A percentile compares a stretch with the other conserved stretches of the same genome.
Conservation (phyloP, 2,888 invertebrate genomes). For the Rotaria socialis region DNA sequence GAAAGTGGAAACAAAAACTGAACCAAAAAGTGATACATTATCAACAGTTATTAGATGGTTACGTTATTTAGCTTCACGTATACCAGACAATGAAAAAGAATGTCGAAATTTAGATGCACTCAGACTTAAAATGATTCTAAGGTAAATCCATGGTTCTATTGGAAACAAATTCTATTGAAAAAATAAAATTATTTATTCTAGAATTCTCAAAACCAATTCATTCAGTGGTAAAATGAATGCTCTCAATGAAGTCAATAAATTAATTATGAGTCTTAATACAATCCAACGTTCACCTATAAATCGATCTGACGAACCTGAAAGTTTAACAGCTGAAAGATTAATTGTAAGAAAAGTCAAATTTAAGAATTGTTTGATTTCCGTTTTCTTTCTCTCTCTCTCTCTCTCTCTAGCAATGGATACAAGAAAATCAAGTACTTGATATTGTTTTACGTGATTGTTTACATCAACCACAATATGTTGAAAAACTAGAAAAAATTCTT, state of each 20-base stretch:
- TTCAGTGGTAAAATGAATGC: slow-evolving; percentile 99
- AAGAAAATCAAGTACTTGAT: slow-evolving; percentile 86
- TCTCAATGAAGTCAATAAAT: slow-evolving; percentile 93
- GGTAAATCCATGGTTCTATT: slow-evolving; percentile 48
- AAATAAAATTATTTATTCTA: background rate
- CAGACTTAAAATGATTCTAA: slow-evolving; percentile 86
- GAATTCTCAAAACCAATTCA: slow-evolving; percentile 87
- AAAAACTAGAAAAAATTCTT: slow-evolving; percentile 91
- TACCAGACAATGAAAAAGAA: slow-evolving; percentile 70
- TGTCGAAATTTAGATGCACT: slow-evolving; percentile 82
- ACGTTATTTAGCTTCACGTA: slow-evolving; percentile 78
- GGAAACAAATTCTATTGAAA: no score
- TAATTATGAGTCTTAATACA: slow-evolving; percentile 63
- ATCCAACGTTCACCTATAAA: slow-evolving; percentile 15
- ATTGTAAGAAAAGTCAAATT: background rate
- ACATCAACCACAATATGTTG: slow-evolving; percentile 90
- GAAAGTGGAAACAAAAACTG: slow-evolving; percentile 87
- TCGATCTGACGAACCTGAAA: slow-evolving; percentile 16
- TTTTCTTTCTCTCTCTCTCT: background rate
- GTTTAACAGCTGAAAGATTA: slow-evolving; percentile 34
- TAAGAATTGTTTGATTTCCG: no score
- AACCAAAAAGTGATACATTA: slow-evolving; percentile 87
- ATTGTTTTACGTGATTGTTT: slow-evolving; percentile 89
- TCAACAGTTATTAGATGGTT: slow-evolving; percentile 87
- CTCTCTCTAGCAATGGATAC: slow-evolving; percentile 72